phyloP scores from a whole-genome alignment of 2,797 vertebrate genomes.

The Thaleichthys pacificus region DNA sequence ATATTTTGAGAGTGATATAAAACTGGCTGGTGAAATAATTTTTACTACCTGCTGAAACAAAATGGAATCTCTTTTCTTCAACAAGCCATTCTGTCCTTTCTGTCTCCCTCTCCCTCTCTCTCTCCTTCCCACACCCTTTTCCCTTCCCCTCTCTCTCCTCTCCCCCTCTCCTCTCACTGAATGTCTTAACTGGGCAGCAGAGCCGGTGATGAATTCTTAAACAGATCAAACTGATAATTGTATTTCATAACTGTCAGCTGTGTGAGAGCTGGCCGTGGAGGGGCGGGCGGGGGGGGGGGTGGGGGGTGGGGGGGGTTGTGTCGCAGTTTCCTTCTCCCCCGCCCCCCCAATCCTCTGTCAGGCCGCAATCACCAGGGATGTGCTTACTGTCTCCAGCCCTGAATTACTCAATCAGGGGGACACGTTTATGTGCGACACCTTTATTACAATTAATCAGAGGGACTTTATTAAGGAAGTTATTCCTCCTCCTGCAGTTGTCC shows the following conservation, averaged over 20 bases:
- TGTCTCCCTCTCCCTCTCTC: conserved; percentile 24
- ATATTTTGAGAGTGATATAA: too few relatives aligned
- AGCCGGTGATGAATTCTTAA: conserved; percentile 91
- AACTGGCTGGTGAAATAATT: too few relatives aligned
- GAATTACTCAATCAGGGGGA: conserved; percentile 87
- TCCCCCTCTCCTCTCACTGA: conserved; percentile 39
- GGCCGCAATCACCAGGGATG: conserved; percentile 82
- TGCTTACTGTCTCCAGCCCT: conserved; percentile 78
- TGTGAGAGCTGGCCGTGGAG: conserved; percentile 82
- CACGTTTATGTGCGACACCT: conserved; percentile 86
- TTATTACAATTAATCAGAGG: conserved; percentile 91
- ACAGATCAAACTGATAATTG: conserved; percentile 97
- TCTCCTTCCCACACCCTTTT: conserved; percentile 1
- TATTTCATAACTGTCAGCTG: conserved; percentile 92
- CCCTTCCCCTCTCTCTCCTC: conserved; percentile 1
- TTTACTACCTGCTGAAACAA: conserved; percentile 54
- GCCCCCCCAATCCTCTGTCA: conserved; percentile 47
- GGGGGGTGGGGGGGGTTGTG: conserved; percentile 73
- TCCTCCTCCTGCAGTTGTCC: conserved; percentile 67
- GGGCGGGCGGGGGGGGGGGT: conserved; percentile 74
- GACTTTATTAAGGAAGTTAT: conserved; percentile 88
- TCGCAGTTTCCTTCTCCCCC: conserved; percentile 63
- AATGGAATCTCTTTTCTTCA: conserved; percentile 69
- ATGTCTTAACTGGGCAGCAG: conserved; percentile 82
- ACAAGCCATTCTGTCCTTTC: conserved; percentile 36